phyloP scores from a whole-genome alignment of 2,797 vertebrate genomes.

The Atherinosoma microstoma region DNA sequence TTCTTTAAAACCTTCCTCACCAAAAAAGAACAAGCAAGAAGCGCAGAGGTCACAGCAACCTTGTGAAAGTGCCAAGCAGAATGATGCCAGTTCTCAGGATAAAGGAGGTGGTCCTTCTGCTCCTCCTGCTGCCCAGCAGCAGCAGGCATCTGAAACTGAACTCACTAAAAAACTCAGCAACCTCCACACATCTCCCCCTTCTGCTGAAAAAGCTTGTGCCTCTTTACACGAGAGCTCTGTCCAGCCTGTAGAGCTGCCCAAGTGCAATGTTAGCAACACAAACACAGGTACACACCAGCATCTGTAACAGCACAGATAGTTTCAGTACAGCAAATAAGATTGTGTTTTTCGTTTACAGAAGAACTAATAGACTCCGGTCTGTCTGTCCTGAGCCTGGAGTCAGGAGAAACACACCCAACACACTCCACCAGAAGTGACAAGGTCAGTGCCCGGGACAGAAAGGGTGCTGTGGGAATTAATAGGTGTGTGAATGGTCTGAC shows the following conservation, averaged over 20 bases:
- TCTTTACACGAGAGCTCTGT: slow-evolving; percentile 49
- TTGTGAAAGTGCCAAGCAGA: slow-evolving; percentile 36
- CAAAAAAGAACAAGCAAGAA: slow-evolving; percentile 34
- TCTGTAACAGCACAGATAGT: background rate
- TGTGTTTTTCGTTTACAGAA: slow-evolving; percentile 68
- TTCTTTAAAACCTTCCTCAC: slow-evolving; percentile 56
- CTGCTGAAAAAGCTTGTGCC: slow-evolving; percentile 50
- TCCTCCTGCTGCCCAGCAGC: slow-evolving; percentile 44
- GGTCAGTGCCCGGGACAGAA: slow-evolving; percentile 70
- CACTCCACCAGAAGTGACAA: slow-evolving; percentile 82
- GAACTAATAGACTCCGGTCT: slow-evolving; percentile 80
- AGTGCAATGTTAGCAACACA: slow-evolving; percentile 75
- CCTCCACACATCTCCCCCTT: slow-evolving; percentile 27
- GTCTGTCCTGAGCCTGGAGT: slow-evolving; percentile 80
- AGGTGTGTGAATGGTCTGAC: slow-evolving; percentile 57
- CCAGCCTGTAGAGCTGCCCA: slow-evolving; percentile 65
- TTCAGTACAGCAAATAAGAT: slow-evolving; percentile 6
- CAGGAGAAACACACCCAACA: slow-evolving; percentile 73
- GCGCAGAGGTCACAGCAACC: slow-evolving; percentile 29
- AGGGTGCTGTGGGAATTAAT: slow-evolving; percentile 34
- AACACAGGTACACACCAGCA: slow-evolving; percentile 72
- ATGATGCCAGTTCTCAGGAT: slow-evolving; percentile 47
- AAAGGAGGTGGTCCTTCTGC: slow-evolving; percentile 35
- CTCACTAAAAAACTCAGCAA: slow-evolving; percentile 45
- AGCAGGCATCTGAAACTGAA: slow-evolving; percentile 56